These are phyloP conservation scores for Sprattus sprattus DNA, from an alignment of 2,113 vertebrate species.

Conservation along the genomic window DNA sequence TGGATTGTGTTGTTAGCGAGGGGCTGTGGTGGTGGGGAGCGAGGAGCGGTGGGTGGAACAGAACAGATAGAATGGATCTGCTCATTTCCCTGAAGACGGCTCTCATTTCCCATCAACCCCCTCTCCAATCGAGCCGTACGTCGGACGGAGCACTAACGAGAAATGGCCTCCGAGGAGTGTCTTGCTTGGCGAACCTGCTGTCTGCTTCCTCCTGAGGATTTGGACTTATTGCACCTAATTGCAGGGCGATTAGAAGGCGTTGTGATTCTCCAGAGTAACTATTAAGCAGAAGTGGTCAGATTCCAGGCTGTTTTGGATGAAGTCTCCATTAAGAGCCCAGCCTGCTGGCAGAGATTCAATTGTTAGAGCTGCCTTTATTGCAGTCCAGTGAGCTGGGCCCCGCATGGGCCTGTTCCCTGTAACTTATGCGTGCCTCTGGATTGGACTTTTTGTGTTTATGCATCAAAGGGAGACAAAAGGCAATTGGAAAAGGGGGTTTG, in stretches of 20 bases:
- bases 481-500: background rate
- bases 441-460: too few species aligned
- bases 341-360: too few species aligned
- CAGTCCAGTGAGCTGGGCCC: background rate
- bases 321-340: too few species aligned
- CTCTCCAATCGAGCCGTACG: background rate
- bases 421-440: too few species aligned
- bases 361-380: background rate
- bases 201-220: background rate
- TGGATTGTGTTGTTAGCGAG: background rate
- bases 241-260: background rate
- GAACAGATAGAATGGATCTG: background rate
- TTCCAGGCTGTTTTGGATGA: background rate
- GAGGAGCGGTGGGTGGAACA: background rate
- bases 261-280: background rate
- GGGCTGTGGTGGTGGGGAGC: background rate
- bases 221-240: background rate
- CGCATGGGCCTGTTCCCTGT: background rate
- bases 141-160: background rate
- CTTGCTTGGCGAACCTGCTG: background rate
- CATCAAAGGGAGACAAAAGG: background rate
- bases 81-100: background rate
- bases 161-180: background rate
- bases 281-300: background rate
- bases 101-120: background rate